Evolutionary conservation across 2,888 invertebrate genomes (phyloP).

Genomic region (Euspilapteryx auroguttella): DNA sequence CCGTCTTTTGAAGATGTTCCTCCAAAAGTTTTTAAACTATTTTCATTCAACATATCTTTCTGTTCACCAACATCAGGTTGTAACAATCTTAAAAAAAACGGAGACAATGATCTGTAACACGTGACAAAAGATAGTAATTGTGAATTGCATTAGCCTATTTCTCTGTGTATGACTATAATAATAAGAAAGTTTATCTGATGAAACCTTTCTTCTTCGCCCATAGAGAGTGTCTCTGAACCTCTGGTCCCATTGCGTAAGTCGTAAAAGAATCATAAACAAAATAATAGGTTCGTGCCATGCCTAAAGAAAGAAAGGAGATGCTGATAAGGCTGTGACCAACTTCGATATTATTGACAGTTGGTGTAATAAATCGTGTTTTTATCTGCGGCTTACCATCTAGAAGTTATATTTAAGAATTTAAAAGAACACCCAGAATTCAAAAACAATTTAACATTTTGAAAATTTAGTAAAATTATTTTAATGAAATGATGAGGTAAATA

Average conservation of each 20-base stretch:
- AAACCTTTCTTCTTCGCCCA: conserved; percentile 15
- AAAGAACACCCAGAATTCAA: conserved; percentile 10
- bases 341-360: conserved; percentile 22
- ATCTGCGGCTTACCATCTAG: conserved; percentile 17
- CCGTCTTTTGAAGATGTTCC: too few relatives aligned
- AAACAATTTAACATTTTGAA: neutral
- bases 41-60: too few relatives aligned
- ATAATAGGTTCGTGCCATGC: conserved; percentile 4
- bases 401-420: conserved; percentile 7
- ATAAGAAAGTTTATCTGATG: conserved; percentile 32
- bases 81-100: too few relatives aligned
- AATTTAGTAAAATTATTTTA: too few relatives aligned
- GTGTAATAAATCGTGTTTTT: conserved; percentile 29
- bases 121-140: conserved; percentile 47
- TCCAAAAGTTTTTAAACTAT: too few relatives aligned
- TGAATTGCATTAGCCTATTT: conserved; percentile 46
- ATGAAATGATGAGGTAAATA: too few relatives aligned
- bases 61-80: too few relatives aligned
- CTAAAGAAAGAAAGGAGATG: conserved; percentile 5
- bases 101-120: too few relatives aligned
- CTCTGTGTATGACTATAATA: conserved; percentile 15
- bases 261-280: conserved; percentile 16
- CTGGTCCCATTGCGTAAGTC: conserved; percentile 11
- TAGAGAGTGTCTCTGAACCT: conserved; percentile 23
- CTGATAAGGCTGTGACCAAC: conserved; percentile 22